phyloP scores from a whole-genome alignment of 2,797 vertebrate species.

The Platyrinchus mystaceus region DNA sequence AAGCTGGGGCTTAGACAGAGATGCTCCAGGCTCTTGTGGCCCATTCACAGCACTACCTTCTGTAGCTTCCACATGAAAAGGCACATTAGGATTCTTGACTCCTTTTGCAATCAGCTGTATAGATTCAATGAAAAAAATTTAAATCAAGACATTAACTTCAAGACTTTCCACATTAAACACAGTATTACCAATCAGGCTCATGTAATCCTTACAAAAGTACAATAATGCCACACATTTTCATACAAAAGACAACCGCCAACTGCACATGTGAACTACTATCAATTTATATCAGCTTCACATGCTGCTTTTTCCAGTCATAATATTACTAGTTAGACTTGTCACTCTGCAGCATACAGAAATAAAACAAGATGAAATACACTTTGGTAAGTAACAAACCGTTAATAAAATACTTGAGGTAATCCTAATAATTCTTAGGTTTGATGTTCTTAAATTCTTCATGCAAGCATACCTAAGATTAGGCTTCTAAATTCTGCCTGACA shows the following conservation, averaged over 20 bases:
- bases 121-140: background rate
- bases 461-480: background rate
- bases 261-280: background rate
- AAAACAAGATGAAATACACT: background rate
- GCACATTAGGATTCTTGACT: slow-evolving; percentile 74
- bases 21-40: slow-evolving; percentile 68
- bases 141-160: background rate
- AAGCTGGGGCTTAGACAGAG: slow-evolving; percentile 71
- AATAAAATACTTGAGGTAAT: background rate
- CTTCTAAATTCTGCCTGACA: background rate
- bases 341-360: background rate
- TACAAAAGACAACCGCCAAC: background rate
- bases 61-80: slow-evolving; percentile 65
- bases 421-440: background rate
- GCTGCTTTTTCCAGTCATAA: background rate
- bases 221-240: background rate
- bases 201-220: background rate
- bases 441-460: background rate
- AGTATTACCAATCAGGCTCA: background rate
- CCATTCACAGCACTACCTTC: slow-evolving; percentile 60
- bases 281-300: background rate
- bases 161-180: background rate
- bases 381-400: background rate
- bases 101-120: slow-evolving; percentile 84
- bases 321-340: background rate